Conservation (phyloP, 2,113 vertebrate species). For the Ginglymostoma cirratum region DNA sequence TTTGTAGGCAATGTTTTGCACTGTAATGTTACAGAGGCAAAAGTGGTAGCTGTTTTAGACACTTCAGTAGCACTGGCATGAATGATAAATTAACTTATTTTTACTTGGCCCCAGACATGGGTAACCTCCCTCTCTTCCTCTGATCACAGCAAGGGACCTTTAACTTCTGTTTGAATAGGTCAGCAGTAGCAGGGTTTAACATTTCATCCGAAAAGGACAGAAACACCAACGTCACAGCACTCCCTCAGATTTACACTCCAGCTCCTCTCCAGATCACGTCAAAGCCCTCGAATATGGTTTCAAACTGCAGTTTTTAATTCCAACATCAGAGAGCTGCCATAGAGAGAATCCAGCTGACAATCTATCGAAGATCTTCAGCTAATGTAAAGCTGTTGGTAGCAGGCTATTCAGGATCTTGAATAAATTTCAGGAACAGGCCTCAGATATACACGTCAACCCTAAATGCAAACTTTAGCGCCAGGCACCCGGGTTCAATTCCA, state of each 20-base stretch:
- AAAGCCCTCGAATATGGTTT: not conserved
- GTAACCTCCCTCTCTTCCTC: not conserved
- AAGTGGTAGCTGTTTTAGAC: not conserved
- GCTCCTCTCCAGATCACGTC: not conserved
- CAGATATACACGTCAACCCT: too few species aligned
- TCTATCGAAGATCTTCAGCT: not conserved
- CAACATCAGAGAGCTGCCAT: not conserved
- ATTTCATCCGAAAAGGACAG: not conserved
- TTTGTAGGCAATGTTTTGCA: not conserved
- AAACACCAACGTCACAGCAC: not conserved
- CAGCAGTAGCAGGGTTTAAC: not conserved
- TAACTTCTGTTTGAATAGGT: not conserved
- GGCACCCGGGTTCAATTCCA: too few species aligned
- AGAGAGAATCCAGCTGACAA: not conserved
- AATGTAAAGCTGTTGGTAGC: not conserved
- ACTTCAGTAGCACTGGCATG: not conserved
- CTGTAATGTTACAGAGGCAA: not conserved
- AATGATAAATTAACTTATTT: not conserved
- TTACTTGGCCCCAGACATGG: not conserved
- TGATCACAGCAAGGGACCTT: not conserved
- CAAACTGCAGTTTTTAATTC: not conserved
- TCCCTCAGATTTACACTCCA: not conserved
- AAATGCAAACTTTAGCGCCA: too few species aligned
- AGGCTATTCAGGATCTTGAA: not conserved
- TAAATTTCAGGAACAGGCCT: too few species aligned